These are phyloP conservation scores for Halocynthia aurantium DNA, from an alignment of 23 tunicate genomes.

Conservation along the genomic window DNA sequence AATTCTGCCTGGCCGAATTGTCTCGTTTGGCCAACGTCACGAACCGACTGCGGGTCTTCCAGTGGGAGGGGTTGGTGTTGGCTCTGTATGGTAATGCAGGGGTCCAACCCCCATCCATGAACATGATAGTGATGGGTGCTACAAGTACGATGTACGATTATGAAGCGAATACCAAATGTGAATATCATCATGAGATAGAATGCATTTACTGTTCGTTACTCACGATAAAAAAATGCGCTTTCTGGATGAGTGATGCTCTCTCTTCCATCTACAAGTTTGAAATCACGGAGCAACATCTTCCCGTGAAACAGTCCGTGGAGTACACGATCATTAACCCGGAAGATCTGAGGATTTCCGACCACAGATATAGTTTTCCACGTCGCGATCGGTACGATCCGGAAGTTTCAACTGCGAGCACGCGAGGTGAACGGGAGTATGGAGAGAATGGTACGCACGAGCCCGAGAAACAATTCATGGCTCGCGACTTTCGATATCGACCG, in stretches of 20 bases:
- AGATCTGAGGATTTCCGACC: background rate
- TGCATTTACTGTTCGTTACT: conserved; percentile 57
- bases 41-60: conserved; percentile 44
- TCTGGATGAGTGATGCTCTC: conserved; percentile 68
- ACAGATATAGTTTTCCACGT: too few relatives aligned
- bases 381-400: too few relatives aligned
- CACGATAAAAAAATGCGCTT: conserved; percentile 56
- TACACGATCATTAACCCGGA: conserved; percentile 41
- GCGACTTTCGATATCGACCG: too few relatives aligned
- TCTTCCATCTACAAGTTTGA: conserved; percentile 39
- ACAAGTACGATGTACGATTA: conserved; percentile 56
- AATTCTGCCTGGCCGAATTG: conserved; percentile 40
- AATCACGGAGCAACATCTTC: conserved; percentile 66
- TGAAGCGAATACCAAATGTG: conserved; percentile 55
- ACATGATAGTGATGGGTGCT: conserved; percentile 38
- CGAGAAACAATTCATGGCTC: too few relatives aligned
- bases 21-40: conserved; percentile 16
- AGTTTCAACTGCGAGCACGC: too few relatives aligned
- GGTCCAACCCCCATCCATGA: conserved; percentile 39
- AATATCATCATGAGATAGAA: conserved; percentile 66
- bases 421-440: too few relatives aligned
- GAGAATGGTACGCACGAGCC: too few relatives aligned
- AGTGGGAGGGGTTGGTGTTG: conserved; percentile 41
- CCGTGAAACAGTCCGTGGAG: conserved; percentile 38
- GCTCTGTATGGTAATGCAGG: conserved; percentile 48